Evolutionary conservation across 2,888 invertebrate genomes (phyloP), one percentile per base, ranked within the genome.

Genomic region (Synergus gifuensis): DNA sequence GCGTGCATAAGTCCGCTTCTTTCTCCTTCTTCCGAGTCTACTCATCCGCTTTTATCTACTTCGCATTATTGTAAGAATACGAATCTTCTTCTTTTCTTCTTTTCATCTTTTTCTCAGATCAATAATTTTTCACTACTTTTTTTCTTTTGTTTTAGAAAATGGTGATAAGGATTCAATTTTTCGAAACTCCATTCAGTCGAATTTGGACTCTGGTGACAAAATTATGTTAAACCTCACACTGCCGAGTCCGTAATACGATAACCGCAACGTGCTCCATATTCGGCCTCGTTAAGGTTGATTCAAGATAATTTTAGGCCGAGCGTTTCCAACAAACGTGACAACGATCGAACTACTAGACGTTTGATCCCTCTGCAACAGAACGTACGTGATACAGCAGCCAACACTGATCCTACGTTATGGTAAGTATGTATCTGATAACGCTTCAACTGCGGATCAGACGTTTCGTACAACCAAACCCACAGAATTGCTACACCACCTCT

Each of bases 281-380:
- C 69, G 79, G 67, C 79, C 82, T 85, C 86, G 85, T 86, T 86
- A 86, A 84, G 83, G 83, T 80, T 82, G 83, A 86, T 82, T 86
- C 87, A 83, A 81, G 84, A 86, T 86, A 86, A 86, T 86, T 83
- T 81, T 80, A 82, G 82, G 69, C 78, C 81, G 83, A 79, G 83
- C 83, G 80, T 77, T 86, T 85, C 81, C 78, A 78, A 79, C 77
- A 83, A 86, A 86, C 84, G 84, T 83, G 86, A 76, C 63, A 46
- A 58, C 76, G 76, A 79, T 78, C 78, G 76, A 73, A 49, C 58
- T 42, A 78, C 22, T 73, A 60, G 76, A 79, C 46, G 49, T 44
- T 76, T 73, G 78, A 78, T 78, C 78, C 78, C 78, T 76, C 44
- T 40, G 40, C 28, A 79, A 64, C 76, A 63, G 76, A 79, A 76